Base-by-base conservation (phyloP, 2,888 invertebrate species). In the Drosophila lacicola region DNA sequence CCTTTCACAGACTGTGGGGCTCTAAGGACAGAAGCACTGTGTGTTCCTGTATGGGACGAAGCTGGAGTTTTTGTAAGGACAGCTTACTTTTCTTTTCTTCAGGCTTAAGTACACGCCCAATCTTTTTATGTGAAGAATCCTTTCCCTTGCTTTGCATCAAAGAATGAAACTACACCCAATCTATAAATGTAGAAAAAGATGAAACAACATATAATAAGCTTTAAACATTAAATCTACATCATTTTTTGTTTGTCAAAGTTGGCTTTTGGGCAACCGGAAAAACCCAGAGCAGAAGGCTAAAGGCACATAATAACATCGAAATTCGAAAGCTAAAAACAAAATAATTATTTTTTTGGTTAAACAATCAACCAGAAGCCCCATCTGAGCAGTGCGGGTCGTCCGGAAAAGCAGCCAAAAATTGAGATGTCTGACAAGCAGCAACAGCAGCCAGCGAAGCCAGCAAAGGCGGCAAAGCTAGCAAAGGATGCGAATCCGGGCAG, bases 391-490 rank as follows among this genome's bases (percentile, higher is more conserved):
- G 36, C 46, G 51, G 41, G 34, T 46, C 25, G 29, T 10, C 41
- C 13, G 29, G 10, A 11, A 29, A 11, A 33, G n/a, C 42, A 11
- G 11, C 39, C 39, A 41, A 5, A 13, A 19, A 6, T 11, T 3
- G 3, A 21, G 25, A 57, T 76, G 56, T 17, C 42, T 8, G 41
- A 61, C 11, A 39, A 72, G 13, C 33, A 55, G 34, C 51, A 56
- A 5, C 36, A 50, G 25, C 11, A 53, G 42, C 9, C 29, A 17
- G 4, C 19, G 2, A 29, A 29, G 29, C 29, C 33, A 55, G 34
- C 51, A 17, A 4, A 19, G 6, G 53, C 11, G 0, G 41, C 17
- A 5, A 21, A 33, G 10, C 19, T 5, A 14, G 29, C 29, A 49
- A 64, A 47, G 19, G 19, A 55, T n/a, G 46, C 19, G 25, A 37